Evolutionary conservation across 2,888 invertebrate genomes (phyloP), one percentile per base, ranked within the genome.

Genomic region (Crepidodera aurea): DNA sequence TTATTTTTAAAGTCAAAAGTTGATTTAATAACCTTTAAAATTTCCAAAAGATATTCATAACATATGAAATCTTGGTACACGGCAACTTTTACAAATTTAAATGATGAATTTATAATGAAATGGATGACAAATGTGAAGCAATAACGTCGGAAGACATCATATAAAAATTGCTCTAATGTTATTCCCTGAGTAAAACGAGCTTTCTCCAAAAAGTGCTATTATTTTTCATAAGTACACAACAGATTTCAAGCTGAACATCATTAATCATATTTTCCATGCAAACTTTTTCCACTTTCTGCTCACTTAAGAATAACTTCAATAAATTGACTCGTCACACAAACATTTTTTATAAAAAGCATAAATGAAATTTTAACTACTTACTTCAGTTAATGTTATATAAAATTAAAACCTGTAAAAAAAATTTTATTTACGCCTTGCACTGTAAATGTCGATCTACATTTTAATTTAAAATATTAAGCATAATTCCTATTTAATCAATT

Each of bases 231-330:
- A 44, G 48, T 48, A 29, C 29, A 48, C 25, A 13, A 48, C 48
- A 48, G 27, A 48, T 27, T 48, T 48, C 29, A 15, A 25, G 15
- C 27, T 16, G 8, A 27, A 48, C 15, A 48, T 27, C 48, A 48
- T 48, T 48, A 48, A 48, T 48, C 48, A 48, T 29, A 2, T 48
- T 48, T 48, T 15, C 7, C 48, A 48, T 48, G 48, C 44, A 48
- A 48, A 16, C 29, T 48, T 48, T 22, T 25, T 22, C 19, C 42
- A 25, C 25, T 44, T 44, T 44, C 5, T 13, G 44, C 25, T 25
- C 44, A 44, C 25, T 44, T 44, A 44, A 12, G 22, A 25, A 44
- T 44, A 44, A 44, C 44, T 44, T 44, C 44, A 25, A 44, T 44
- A 44, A 44, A 44, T 44, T 44, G 44, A 44, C 44, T 44, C 25